Conservation (phyloP, 2,113 vertebrate species). For the Candoia aspera region DNA sequence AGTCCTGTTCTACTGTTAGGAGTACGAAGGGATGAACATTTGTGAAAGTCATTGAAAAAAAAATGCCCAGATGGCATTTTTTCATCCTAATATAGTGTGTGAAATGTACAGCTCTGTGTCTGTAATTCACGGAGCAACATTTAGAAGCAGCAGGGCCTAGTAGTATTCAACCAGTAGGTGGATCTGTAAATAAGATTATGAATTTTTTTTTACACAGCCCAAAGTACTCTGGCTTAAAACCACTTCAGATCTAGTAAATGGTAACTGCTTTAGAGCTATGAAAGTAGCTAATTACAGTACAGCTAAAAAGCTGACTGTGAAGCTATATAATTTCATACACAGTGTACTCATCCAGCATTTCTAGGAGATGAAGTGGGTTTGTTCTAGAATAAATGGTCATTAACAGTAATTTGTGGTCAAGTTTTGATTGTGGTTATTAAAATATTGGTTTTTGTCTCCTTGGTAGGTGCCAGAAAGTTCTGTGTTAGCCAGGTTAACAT, state of each 20-base stretch:
- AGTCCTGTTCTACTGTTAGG: background rate
- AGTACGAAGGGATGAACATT: rapidly evolving
- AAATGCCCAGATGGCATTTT: rapidly evolving
- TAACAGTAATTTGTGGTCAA: constrained; percentile 29
- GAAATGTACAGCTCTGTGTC: background rate
- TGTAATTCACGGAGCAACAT: background rate
- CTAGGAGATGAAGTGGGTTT: background rate
- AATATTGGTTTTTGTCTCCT: constrained; percentile 24
- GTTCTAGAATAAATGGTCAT: constrained; percentile 1
- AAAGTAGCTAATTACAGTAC: background rate
- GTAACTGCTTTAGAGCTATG: background rate
- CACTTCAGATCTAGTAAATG: background rate
- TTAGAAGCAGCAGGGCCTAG: background rate
- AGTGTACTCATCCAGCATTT: background rate
- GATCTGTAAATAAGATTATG: background rate
- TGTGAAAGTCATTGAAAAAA: rapidly evolving
- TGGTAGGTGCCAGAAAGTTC: background rate
- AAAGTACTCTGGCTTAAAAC: background rate
- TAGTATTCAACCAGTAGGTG: background rate
- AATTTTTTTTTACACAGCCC: background rate
- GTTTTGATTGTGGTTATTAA: constrained; percentile 22
- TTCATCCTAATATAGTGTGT: background rate
- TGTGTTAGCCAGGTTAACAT: constrained; percentile 26
- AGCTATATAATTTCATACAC: background rate
- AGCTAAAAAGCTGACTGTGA: background rate